Evolutionary conservation across 2,113 vertebrate genomes (phyloP).

Genomic region (Malurus cyaneus): DNA sequence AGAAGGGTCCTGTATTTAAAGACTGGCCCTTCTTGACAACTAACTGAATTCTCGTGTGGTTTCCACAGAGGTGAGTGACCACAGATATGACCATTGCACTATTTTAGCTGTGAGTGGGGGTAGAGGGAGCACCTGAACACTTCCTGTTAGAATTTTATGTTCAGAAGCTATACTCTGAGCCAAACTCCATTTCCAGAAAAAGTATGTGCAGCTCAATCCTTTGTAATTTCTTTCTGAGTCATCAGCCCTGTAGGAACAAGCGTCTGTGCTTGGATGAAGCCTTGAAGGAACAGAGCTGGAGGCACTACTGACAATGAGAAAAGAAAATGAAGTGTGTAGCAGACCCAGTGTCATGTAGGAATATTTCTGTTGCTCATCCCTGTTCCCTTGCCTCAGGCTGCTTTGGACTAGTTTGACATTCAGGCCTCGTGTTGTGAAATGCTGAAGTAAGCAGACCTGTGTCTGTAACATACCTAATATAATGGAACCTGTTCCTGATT

Average conservation of each 20-base stretch:
- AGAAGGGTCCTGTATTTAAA: neutral
- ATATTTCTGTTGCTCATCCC: neutral
- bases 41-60: neutral
- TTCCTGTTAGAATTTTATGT: neutral
- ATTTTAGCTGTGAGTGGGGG: neutral
- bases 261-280: neutral
- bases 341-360: neutral
- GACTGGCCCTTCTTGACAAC: neutral
- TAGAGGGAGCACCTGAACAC: neutral
- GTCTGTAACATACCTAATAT: neutral
- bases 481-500: neutral
- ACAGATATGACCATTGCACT: neutral
- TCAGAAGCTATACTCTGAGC: neutral
- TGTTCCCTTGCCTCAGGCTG: conserved; percentile 2
- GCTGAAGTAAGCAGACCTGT: conserved; percentile 26
- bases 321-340: neutral
- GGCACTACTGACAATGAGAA: neutral
- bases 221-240: conserved; percentile 10
- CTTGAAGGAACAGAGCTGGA: neutral
- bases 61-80: neutral
- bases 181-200: neutral
- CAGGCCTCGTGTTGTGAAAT: neutral
- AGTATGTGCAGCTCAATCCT: neutral
- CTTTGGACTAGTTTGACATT: conserved; percentile 28
- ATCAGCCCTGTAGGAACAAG: neutral